Conservation (phyloP, 1,140 invertebrate genomes). For the Drosophila littoralis region DNA sequence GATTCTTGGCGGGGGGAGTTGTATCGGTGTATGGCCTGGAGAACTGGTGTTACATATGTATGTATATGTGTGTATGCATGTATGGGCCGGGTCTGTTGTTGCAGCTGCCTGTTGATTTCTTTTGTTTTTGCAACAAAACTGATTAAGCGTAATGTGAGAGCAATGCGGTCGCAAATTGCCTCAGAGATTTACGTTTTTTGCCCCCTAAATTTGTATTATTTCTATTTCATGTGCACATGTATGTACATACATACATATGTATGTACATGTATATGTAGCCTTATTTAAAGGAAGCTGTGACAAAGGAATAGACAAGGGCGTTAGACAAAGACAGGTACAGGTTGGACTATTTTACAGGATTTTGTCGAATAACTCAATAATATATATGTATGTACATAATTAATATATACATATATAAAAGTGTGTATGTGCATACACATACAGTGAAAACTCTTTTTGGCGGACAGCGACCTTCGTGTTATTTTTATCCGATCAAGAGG, state of each 20-base stretch:
- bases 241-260: neutral
- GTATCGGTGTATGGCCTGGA: neutral
- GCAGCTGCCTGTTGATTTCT: slow-evolving; percentile 55
- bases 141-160: slow-evolving; percentile 75
- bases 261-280: neutral
- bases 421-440: too few species aligned
- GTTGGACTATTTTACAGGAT: too few species aligned
- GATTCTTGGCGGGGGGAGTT: slow-evolving; percentile 16
- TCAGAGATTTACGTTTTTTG: slow-evolving; percentile 21
- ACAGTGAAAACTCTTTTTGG: too few species aligned
- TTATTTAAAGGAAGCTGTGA: too few species aligned
- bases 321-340: too few species aligned
- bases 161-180: slow-evolving; percentile 33
- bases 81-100: neutral
- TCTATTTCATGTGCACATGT: neutral
- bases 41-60: neutral
- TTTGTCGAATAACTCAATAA: too few species aligned
- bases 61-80: neutral
- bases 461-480: too few species aligned
- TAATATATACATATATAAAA: too few species aligned
- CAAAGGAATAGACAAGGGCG: too few species aligned
- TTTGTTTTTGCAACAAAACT: slow-evolving; percentile 52
- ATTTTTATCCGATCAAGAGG: too few species aligned
- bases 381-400: too few species aligned
- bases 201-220: neutral